Percentiles rank a stretch among this genome's conserved stretches.
phyloP scores from a whole-genome alignment of 1,140 invertebrate genomes.

The Nylanderia fulva region DNA sequence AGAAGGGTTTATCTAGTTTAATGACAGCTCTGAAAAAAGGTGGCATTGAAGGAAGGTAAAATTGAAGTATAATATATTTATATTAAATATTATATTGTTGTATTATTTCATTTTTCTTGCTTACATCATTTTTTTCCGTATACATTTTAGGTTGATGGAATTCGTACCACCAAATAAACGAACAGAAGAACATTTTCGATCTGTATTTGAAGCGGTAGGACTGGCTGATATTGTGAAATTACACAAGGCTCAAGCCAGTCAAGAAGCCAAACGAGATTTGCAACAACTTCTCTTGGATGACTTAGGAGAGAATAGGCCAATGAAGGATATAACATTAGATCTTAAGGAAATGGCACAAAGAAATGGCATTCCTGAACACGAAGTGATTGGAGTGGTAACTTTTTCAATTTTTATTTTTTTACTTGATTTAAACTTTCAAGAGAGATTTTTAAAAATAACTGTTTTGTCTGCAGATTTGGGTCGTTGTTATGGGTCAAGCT shows the following conservation, averaged over 20 bases:
- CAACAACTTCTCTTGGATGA: conserved; percentile 92
- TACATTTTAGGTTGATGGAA: conserved; percentile 91
- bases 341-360: conserved; percentile 94
- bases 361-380: conserved; percentile 94
- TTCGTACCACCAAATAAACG: conserved; percentile 97
- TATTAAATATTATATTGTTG: not conserved
- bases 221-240: conserved; percentile 95
- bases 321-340: conserved; percentile 93
- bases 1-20: conserved; percentile 94
- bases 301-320: conserved; percentile 92
- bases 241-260: conserved; percentile 95
- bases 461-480: conserved; percentile 95
- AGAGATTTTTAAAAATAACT: not conserved
- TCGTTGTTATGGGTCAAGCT: conserved; percentile 95
- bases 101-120: not conserved
- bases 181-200: conserved; percentile 94
- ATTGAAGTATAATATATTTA: conserved; percentile 48
- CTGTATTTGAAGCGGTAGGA: conserved; percentile 94
- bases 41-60: conserved; percentile 92
- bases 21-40: conserved; percentile 95
- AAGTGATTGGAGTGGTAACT: conserved; percentile 92
- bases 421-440: not conserved
- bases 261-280: conserved; percentile 93
- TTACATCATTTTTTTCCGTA: not conserved
- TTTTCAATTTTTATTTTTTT: conserved; percentile 3